Conservation (phyloP, 1,140 invertebrate species). For the Drosophila mojavensis region DNA sequence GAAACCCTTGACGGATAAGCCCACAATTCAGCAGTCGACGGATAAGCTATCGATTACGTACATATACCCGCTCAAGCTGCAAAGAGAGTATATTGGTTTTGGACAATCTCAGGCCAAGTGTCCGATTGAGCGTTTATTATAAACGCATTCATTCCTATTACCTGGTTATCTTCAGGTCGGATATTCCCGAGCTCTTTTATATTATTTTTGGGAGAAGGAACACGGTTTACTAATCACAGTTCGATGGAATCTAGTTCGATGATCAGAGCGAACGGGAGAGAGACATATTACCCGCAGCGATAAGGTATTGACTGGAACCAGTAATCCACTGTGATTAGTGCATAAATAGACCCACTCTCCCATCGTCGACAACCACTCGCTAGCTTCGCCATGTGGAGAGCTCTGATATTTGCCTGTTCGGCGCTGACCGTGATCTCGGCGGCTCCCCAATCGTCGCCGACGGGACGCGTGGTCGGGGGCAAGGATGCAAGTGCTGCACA, state of each 20-base stretch:
- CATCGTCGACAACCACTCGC: neutral
- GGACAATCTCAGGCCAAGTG: no score
- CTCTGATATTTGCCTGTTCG: conserved; percentile 18
- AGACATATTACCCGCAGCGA: conserved; percentile 17
- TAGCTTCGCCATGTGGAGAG: conserved; percentile 22
- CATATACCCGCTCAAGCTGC: no score
- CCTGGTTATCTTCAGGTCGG: no score
- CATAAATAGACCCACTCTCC: conserved; percentile 25
- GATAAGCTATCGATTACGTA: neutral
- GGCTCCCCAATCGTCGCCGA: conserved; percentile 5
- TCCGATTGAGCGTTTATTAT: no score
- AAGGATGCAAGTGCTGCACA: conserved; percentile 67
- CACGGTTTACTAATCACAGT: neutral
- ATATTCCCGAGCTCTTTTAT: no score
- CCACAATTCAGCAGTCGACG: neutral
- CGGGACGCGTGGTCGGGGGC: conserved; percentile 84
- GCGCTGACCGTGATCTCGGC: neutral
- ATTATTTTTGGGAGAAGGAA: neutral
- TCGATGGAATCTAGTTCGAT: neutral
- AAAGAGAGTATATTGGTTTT: no score
- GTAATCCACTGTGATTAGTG: neutral
- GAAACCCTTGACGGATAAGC: neutral
- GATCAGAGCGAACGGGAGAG: neutral
- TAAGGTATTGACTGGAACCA: conserved; percentile 29
- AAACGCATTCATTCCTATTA: no score